Conservation (phyloP, 2,888 invertebrate species). For the Eucera pruinosa region DNA sequence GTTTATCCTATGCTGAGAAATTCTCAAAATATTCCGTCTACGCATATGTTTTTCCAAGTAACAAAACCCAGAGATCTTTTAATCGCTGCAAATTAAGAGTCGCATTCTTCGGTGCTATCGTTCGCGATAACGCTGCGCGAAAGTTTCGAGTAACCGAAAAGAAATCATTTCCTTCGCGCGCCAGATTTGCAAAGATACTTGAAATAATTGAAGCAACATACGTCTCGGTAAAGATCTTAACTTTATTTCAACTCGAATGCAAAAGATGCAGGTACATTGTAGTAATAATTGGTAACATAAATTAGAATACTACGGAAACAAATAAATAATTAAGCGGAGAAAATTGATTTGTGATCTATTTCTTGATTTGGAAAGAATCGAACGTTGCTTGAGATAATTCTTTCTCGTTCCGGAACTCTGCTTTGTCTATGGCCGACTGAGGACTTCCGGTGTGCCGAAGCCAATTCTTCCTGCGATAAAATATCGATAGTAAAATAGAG, state of each 20-base stretch:
- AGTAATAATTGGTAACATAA: conserved; percentile 3
- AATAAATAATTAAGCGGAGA: background rate
- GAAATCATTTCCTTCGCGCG: no score
- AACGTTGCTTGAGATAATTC: conserved; percentile 86
- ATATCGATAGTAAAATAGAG: no score
- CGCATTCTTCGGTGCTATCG: no score
- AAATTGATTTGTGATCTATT: conserved; percentile 42
- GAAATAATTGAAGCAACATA: no score
- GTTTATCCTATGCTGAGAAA: background rate
- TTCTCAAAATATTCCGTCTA: background rate
- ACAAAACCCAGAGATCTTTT: no score
- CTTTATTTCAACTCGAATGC: conserved; percentile 15
- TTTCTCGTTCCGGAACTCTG: conserved; percentile 88
- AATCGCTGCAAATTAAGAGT: no score
- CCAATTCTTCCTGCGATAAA: conserved; percentile 86
- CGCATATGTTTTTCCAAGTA: no score
- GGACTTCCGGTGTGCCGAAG: conserved; percentile 90
- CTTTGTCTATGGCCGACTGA: conserved; percentile 89
- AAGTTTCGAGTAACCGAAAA: no score
- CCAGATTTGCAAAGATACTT: no score
- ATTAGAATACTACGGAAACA: background rate
- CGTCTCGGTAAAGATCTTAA: no score
- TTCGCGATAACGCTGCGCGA: no score
- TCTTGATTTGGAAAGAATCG: conserved; percentile 85
- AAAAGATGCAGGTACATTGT: background rate